Base-by-base conservation (phyloP, 2,113 vertebrate species). In the Percina caprodes region DNA sequence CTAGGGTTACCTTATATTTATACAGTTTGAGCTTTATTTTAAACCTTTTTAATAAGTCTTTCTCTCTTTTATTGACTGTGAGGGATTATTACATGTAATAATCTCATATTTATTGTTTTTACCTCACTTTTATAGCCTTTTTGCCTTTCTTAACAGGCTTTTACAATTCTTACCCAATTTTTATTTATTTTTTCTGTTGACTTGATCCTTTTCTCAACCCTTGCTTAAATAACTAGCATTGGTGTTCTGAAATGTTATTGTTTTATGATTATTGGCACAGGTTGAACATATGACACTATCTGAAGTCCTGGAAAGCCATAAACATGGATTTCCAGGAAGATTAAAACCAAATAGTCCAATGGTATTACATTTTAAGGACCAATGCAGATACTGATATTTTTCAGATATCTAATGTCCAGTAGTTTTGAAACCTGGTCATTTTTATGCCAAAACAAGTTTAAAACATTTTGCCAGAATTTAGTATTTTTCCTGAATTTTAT, bases 131-230 rank as follows among this genome's bases (percentile, higher is more conserved):
- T 13, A 80, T 49, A 69, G 49, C 4, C 2, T 0, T 76, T 73
- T n/a, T 4, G 48, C 10, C 45, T 58, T 62, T 68, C 16, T 55
- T 45, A 49, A 23, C 59, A 55, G 51, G 33, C n/a, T 45, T 77
- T 75, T 67, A 63, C n/a, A 76, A 14, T 73, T 61, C 46, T 26
- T 49, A 77, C 61, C 59, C 51, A 30, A 33, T 33, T 51, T 80
- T 58, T 1, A 33, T 59, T 80, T 73, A 11, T 0, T 54, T 74
- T 73, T n/a, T 56, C 56, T 42, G 7, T 19, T 62, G 24, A 67
- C 33, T 54, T 21, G 18, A 58, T 76, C 14, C 46, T 9, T 45
- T 35, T 52, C 42, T 54, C 16, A n/a, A n/a, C 5, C 52, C 62
- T 35, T 58, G 39, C 48, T 78, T 46, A 52, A 69, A 62, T 7